Conservation (phyloP, 2,888 invertebrate species). For the Euplexia lucipara region DNA sequence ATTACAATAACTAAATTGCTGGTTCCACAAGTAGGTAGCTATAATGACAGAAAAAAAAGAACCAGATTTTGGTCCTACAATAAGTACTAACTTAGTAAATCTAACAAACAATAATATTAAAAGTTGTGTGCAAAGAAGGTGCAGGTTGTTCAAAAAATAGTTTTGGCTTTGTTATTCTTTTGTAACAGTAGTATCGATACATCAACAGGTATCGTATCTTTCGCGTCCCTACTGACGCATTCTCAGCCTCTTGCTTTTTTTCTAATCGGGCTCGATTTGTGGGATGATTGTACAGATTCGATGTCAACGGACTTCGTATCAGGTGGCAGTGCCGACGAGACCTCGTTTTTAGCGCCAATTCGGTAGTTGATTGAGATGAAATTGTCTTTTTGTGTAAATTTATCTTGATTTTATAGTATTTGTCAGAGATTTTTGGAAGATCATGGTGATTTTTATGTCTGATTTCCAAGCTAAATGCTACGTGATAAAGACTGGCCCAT, state of each 20-base stretch:
- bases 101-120: no score
- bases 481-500: background rate
- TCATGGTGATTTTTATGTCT: background rate
- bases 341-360: constrained; percentile 13
- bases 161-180: no score
- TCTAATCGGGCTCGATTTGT: constrained; percentile 62
- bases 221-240: constrained; percentile 66
- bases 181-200: constrained; percentile 10
- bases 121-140: no score
- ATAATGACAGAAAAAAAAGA: no score
- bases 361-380: constrained; percentile 8
- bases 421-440: background rate
- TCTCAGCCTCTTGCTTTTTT: constrained; percentile 69
- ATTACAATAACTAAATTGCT: no score
- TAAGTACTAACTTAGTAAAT: no score
- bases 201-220: background rate
- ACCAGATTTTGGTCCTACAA: no score
- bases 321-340: constrained; percentile 38
- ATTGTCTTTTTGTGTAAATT: constrained; percentile 8
- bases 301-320: constrained; percentile 61
- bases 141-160: no score
- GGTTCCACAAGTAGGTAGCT: no score
- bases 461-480: no score
- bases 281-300: constrained; percentile 55
- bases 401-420: background rate